A percentile compares a stretch with the other conserved stretches of the same genome.
phyloP scores from a whole-genome alignment of 2,888 invertebrate species.

The Amphimallon solstitiale region DNA sequence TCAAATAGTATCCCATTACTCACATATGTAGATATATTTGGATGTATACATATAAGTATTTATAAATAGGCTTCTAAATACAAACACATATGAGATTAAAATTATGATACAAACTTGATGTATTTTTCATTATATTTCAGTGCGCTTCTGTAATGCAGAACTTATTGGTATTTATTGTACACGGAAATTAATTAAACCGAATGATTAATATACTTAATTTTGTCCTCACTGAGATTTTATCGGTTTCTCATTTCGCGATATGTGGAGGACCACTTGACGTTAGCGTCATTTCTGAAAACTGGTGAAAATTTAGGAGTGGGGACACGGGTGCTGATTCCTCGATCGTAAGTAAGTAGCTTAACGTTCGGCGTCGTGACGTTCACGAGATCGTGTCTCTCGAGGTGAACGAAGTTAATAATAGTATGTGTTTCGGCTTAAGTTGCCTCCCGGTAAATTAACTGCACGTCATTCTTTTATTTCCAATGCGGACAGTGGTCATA shows the following conservation, averaged over 20 bases:
- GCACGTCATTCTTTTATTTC: no score
- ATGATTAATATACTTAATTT: neutral
- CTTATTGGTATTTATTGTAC: no score
- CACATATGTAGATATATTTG: slow-evolving; percentile 3
- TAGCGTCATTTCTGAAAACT: slow-evolving; percentile 18
- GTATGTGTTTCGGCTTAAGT: neutral
- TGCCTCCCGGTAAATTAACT: neutral
- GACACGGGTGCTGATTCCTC: neutral
- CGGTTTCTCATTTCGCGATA: neutral
- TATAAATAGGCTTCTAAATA: neutral
- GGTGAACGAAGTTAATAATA: slow-evolving; percentile 5
- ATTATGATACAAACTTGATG: neutral
- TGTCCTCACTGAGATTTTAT: neutral
- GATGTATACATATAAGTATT: slow-evolving; percentile 9
- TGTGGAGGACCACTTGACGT: neutral
- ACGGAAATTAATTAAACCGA: no score
- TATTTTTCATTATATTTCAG: no score
- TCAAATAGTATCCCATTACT: slow-evolving; percentile 25
- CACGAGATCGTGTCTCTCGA: slow-evolving; percentile 1
- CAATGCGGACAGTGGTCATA: no score
- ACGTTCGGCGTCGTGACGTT: neutral
- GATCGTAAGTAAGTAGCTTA: neutral
- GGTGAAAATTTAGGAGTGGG: neutral
- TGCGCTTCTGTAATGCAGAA: no score
- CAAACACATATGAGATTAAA: neutral